Percentiles rank a stretch among this genome's conserved stretches.
Evolutionary conservation across 1,140 invertebrate species (phyloP).

Genomic region (Arctopsyche grandis): DNA sequence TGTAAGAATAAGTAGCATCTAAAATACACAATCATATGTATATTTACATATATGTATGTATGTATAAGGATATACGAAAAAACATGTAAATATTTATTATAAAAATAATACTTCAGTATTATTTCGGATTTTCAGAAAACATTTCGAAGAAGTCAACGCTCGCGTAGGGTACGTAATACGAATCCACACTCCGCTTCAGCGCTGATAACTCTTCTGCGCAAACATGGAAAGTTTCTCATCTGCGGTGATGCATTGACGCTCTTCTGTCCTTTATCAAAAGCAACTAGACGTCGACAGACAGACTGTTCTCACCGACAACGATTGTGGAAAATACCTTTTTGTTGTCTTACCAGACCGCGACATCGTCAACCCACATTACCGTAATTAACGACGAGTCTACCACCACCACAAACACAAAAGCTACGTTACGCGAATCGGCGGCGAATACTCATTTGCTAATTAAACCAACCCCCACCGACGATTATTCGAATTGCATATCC

Average conservation of each 20-base stretch:
- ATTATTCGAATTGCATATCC: neutral
- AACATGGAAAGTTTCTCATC: slow-evolving; percentile 31
- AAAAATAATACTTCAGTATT: too few species aligned
- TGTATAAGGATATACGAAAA: neutral
- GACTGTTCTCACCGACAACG: neutral
- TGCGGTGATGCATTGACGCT: slow-evolving; percentile 24
- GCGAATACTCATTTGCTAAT: slow-evolving; percentile 26
- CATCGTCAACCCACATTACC: slow-evolving; percentile 20
- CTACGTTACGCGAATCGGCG: neutral
- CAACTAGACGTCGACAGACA: neutral
- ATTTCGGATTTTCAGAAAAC: too few species aligned
- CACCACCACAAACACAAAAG: neutral
- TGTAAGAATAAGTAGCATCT: too few species aligned
- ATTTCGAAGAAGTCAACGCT: neutral
- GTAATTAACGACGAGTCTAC: slow-evolving; percentile 27
- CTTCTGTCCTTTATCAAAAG: slow-evolving; percentile 24
- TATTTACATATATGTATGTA: neutral
- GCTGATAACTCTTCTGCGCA: neutral
- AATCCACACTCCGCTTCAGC: neutral
- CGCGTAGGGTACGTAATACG: neutral
- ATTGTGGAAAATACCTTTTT: slow-evolving; percentile 31
- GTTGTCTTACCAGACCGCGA: slow-evolving; percentile 30
- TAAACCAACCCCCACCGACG: slow-evolving; percentile 22
- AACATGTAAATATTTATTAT: too few species aligned
- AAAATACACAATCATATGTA: too few species aligned